Evolutionary conservation across 2,797 vertebrate species (phyloP).

Genomic region (Anolis apletophallus): DNA sequence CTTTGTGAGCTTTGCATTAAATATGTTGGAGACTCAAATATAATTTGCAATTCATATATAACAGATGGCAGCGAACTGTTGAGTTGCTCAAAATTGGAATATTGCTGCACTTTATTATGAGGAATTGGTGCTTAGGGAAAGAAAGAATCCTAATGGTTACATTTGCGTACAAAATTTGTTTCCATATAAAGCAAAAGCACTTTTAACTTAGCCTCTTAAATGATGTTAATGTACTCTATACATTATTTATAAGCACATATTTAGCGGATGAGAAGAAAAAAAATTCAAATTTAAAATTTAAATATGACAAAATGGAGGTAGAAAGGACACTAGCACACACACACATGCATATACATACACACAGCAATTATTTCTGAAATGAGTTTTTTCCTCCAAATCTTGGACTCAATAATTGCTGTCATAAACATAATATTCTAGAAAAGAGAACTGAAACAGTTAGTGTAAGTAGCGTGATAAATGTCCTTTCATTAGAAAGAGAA

Average conservation of each 20-base stretch:
- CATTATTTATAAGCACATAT: constrained; percentile 23
- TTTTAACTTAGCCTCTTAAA: constrained; percentile 31
- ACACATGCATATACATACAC: too few species aligned
- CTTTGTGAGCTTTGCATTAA: not conserved
- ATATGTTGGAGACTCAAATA: not conserved
- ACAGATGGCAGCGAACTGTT: constrained; percentile 42
- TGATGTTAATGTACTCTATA: constrained; percentile 17
- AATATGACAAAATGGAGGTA: not conserved
- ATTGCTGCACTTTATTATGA: constrained; percentile 21
- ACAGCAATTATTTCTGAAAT: not conserved
- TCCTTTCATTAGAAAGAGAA: not conserved
- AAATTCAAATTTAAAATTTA: constrained; percentile 15
- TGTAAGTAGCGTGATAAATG: not conserved
- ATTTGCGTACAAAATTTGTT: constrained; percentile 25
- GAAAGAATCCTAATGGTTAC: constrained; percentile 1
- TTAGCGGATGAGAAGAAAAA: not conserved
- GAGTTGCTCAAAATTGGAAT: constrained; percentile 44
- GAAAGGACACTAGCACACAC: not conserved
- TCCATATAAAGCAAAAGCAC: constrained; percentile 8
- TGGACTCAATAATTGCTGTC: not conserved
- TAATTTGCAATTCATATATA: constrained; percentile 50
- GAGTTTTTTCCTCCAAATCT: not conserved
- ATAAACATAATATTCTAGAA: not conserved
- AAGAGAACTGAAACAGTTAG: not conserved
- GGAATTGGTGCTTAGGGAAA: constrained; percentile 17